Evolutionary conservation across 2,888 invertebrate genomes (phyloP).

Genomic region (Sepioteuthis lessoniana): DNA sequence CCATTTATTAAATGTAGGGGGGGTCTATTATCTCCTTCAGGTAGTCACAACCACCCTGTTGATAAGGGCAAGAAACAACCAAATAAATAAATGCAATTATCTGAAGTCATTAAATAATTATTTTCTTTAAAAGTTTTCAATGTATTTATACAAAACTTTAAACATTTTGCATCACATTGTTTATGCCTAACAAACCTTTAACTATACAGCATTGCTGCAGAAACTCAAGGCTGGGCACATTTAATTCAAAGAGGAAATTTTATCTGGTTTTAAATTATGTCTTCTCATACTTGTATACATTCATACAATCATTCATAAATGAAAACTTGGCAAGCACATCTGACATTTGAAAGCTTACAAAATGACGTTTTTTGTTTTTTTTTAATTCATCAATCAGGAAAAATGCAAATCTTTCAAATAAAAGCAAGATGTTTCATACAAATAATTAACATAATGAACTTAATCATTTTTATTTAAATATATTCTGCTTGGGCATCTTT

Average conservation of each 20-base stretch:
- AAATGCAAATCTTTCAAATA: not conserved
- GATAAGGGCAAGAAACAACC: not conserved
- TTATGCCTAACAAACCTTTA: not conserved
- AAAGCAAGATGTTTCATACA: not conserved
- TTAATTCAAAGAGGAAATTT: too few species aligned
- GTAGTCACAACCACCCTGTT: too few species aligned
- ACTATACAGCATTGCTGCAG: not conserved
- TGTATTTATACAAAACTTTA: too few species aligned
- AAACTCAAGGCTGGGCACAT: not conserved
- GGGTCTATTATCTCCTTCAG: too few species aligned
- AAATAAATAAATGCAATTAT: not conserved
- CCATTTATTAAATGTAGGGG: too few species aligned
- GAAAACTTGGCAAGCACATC: not conserved
- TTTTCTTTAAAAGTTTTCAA: too few species aligned
- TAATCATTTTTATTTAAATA: too few species aligned
- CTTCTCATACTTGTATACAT: not conserved
- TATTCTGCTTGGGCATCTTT: not conserved
- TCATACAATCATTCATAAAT: too few species aligned
- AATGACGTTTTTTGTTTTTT: not conserved
- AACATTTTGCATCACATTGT: not conserved
- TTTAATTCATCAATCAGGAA: not conserved
- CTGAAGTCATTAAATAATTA: not conserved
- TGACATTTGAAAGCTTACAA: not conserved
- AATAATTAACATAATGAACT: not conserved
- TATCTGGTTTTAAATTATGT: not conserved